A percentile compares a stretch with the other conserved stretches of the same genome.
phyloP scores from a whole-genome alignment of 2,888 invertebrate species.

The Dione vanillae region DNA sequence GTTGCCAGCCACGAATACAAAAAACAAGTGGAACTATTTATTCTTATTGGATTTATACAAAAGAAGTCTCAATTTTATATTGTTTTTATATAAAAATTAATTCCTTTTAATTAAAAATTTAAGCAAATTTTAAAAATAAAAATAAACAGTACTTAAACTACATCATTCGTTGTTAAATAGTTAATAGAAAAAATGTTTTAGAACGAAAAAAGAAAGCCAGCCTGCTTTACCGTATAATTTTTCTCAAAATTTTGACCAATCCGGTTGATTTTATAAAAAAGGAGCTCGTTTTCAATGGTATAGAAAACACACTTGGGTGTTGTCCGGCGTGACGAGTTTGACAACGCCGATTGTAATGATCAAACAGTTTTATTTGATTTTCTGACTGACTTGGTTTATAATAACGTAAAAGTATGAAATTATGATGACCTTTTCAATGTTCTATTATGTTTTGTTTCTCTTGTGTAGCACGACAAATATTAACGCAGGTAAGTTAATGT shows the following conservation, averaged over 20 bases:
- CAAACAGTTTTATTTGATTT: conserved; percentile 72
- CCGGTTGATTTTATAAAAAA: not conserved
- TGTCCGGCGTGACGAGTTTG: conserved; percentile 69
- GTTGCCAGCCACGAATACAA: conserved; percentile 7
- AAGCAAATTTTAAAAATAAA: not conserved
- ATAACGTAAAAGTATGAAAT: conserved; percentile 68
- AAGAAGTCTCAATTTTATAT: too few relatives aligned
- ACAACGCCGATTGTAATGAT: conserved; percentile 78
- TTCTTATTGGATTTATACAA: conserved; percentile 8
- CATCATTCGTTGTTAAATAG: not conserved
- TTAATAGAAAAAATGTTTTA: not conserved
- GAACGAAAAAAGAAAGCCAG: conserved; percentile 15
- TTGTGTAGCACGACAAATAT: conserved; percentile 67
- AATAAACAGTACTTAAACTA: not conserved
- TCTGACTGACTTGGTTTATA: conserved; percentile 57
- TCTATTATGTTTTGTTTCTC: conserved; percentile 77
- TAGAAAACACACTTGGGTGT: conserved; percentile 68
- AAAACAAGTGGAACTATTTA: not conserved
- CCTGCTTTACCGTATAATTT: not conserved
- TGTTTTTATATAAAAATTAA: not conserved
- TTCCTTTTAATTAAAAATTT: too few relatives aligned
- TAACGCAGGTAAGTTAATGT: conserved; percentile 69
- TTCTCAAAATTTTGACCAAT: not conserved
- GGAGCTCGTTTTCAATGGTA: conserved; percentile 21
- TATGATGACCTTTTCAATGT: conserved; percentile 76